Evolutionary conservation across 2,888 invertebrate genomes (phyloP), one percentile per base, ranked within the genome.

Genomic region (Microctonus brassicae): DNA sequence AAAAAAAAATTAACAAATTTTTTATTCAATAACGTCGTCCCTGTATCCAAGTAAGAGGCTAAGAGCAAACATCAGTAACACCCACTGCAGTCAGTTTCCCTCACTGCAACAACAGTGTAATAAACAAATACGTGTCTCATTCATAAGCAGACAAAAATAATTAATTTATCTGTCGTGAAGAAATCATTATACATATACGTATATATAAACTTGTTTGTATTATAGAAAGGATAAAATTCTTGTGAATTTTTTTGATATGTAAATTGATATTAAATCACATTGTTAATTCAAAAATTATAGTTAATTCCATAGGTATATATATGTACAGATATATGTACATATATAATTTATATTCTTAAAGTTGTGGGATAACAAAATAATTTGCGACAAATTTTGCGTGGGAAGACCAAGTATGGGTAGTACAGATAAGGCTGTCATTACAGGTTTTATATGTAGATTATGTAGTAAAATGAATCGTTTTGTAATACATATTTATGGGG

Each of bases 381-480:
- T 62, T 34, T 34, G 70, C 64, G 68, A 75, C 70, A 73, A 62
- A 26, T 36, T 57, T 75, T 63, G 75, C 58, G 72, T 67, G 34
- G 70, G 55, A 63, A 65, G 22, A 20, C 26, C 29, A 70, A 88
- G 81, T 82, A 95, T 95, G 95, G 95, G 95, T 61, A 95, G 95
- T 85, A 91, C 94, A 81, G 94, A 93, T 80, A 92, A 92, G 88
- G 95, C 94, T 66, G 91, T 94, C 79, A 91, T 95, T 82, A 93
- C 94, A 65, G 95, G 95, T 78, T 95, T 94, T 89, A 92, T 95
- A 83, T 95, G 95, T 88, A 92, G 95, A 83, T 90, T 95, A 74
- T 95, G 95, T 87, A 95, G 95, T 36, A 94, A 94, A 90, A 94
- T 94, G 92, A 95, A 95, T 88, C 91, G 93, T 84, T 92, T 92